Evolutionary conservation across 2,113 vertebrate species (phyloP), one percentile per base, ranked within the genome.

Genomic region (Columba livia): DNA sequence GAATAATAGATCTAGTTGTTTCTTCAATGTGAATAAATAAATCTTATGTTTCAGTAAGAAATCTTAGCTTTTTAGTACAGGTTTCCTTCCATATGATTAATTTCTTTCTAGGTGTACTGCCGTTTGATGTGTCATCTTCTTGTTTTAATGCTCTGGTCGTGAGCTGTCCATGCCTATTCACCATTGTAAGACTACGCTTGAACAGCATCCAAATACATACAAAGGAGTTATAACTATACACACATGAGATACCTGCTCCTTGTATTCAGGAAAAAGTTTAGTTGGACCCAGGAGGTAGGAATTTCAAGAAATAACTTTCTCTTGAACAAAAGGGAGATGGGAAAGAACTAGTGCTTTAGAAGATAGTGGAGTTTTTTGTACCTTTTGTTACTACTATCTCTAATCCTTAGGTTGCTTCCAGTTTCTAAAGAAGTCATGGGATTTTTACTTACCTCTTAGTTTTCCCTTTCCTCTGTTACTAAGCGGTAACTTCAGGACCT

Each of bases 191-290:
- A 28, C 8, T 51, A 31, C 13, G 38, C 24, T 32, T 51, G 24
- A 70, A 61, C 8, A 64, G 2, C 20, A 77, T 18, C 2, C 29
- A 23, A n/a, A 57, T 10, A 24, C 1, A 28, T 15, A 36, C 6
- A 48, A 5, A 29, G 54, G 51, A 67, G 21, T 57, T 79, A 17
- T 5, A 57, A 5, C 3, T 56, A 5, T 38, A 53, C 3, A 3
- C 12, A 15, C 0, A 0, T 32, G 25, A 64, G 8, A 10, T 34
- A 44, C 9, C 17, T 29, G 61, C 36, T 31, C 4, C 3, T 36
- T 54, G 20, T 21, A 48, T 28, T 5, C 48, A 72, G 42, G 5
- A 75, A 10, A 7, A 2, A 16, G 25, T 38, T 4, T 42, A 54
- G 54, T 2, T 13, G 16, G 18, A 44, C 32, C 7, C 13, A 64